Evolutionary conservation across 2,797 vertebrate genomes (phyloP).

Genomic region (Gadopsis marmoratus): DNA sequence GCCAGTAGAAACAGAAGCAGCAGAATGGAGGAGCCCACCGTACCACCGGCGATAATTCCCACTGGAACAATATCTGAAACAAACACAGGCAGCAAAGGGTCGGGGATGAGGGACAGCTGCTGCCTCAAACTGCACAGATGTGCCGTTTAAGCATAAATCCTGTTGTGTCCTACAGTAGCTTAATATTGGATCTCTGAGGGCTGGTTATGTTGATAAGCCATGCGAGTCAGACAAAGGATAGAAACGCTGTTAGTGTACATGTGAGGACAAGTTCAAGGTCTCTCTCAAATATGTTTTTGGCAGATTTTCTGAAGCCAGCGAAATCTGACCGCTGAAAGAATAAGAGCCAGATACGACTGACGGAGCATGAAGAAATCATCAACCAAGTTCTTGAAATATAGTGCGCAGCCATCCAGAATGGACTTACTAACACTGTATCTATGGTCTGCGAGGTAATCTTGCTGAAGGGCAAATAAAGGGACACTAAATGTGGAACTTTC

Average conservation of each 20-base stretch:
- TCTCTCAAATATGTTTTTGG: slow-evolving; percentile 41
- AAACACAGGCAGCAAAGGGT: slow-evolving; percentile 58
- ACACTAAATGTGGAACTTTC: background rate
- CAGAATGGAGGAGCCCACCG: slow-evolving; percentile 90
- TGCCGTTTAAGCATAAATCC: slow-evolving; percentile 58
- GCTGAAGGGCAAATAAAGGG: slow-evolving; percentile 33
- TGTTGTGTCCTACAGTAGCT: slow-evolving; percentile 40
- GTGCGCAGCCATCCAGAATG: slow-evolving; percentile 33
- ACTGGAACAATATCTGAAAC: slow-evolving; percentile 92
- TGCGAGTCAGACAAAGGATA: slow-evolving; percentile 54
- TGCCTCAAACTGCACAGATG: slow-evolving; percentile 49
- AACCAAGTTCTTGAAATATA: slow-evolving; percentile 50
- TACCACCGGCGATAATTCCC: slow-evolving; percentile 93
- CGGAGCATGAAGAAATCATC: slow-evolving; percentile 58
- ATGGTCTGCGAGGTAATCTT: slow-evolving; percentile 4
- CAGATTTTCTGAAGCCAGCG: slow-evolving; percentile 58
- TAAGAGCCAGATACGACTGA: slow-evolving; percentile 52
- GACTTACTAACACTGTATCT: slow-evolving; percentile 22
- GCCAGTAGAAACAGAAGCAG: slow-evolving; percentile 88
- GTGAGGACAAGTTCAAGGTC: slow-evolving; percentile 34
- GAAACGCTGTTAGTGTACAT: slow-evolving; percentile 32
- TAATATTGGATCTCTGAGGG: slow-evolving; percentile 55
- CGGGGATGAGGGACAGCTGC: slow-evolving; percentile 66
- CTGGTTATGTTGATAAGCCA: slow-evolving; percentile 62
- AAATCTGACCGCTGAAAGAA: slow-evolving; percentile 69